These are phyloP conservation scores for Melanotaenia duboulayi DNA, from an alignment of 2,113 vertebrate genomes.

Conservation along the genomic window DNA sequence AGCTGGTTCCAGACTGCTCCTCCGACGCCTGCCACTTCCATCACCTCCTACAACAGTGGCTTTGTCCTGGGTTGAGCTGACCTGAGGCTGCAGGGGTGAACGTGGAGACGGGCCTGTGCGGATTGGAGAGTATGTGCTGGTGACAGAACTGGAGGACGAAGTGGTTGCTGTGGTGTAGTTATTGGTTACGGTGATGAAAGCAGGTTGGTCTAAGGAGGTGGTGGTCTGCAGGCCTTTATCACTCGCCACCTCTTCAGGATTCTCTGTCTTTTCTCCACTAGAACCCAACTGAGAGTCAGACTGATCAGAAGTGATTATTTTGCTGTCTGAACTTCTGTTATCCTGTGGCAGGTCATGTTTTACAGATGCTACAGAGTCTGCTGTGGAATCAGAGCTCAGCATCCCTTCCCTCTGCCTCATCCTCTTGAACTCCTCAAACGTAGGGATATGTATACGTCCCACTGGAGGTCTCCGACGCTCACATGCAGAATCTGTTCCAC, in stretches of 20 bases:
- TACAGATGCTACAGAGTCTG: conserved; percentile 15
- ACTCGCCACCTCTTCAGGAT: too few relatives aligned
- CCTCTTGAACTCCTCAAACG: conserved; percentile 90
- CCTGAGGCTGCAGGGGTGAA: conserved; percentile 80
- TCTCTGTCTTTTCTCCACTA: neutral
- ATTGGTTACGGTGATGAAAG: neutral
- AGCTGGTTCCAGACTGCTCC: conserved; percentile 70
- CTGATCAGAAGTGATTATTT: neutral
- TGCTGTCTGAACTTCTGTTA: neutral
- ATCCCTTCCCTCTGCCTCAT: conserved; percentile 84
- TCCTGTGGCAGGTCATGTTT: conserved; percentile 14
- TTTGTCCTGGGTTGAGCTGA: conserved; percentile 52
- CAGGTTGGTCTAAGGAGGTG: conserved; percentile 18
- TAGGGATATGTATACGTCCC: conserved; percentile 86
- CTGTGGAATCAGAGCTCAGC: conserved; percentile 23
- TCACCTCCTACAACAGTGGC: neutral
- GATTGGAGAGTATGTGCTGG: conserved; percentile 60
- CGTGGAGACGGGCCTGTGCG: conserved; percentile 86
- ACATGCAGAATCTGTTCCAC: conserved; percentile 24
- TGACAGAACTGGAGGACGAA: neutral
- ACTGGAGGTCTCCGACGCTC: conserved; percentile 71
- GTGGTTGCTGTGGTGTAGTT: neutral
- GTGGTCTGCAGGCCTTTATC: conserved; percentile 8
- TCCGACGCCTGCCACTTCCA: conserved; percentile 41
- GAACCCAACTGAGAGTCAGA: neutral